Base-by-base conservation (phyloP, 2,888 invertebrate species). In the Polymixis lichenea region DNA sequence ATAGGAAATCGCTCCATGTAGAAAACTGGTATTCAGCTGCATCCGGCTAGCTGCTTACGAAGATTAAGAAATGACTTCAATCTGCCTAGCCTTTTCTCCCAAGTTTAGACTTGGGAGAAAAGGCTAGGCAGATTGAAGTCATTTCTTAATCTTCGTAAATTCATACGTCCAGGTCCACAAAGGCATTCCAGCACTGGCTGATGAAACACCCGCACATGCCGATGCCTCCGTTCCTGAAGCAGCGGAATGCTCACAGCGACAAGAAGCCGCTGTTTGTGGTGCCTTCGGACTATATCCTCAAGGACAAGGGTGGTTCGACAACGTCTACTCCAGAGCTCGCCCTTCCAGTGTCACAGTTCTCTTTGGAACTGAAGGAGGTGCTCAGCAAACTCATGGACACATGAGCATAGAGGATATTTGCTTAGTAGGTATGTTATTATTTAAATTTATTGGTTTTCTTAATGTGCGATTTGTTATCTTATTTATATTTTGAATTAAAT, bases 281-380 rank as follows among this genome's bases (percentile, higher is more conserved):
- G 2, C 96, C 96, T 2, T 96, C 96, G 25, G 96, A 96, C 84
- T 95, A 89, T 62, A 91, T 96, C 7, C 65, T 94, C 0, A 90
- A 87, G 56, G 92, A 93, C 51, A 93, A 86, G 68, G 87, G 78
- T 0, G 87, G 77, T 0, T 77, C 66, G 2, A 15, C 87, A 0
- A 60, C 88, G 3, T 91, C 94, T 0, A 68, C 81, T 0, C 93
- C 94, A 66, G 95, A 95, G 7, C 80, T 96, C 11, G 93, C 94
- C 0, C 86, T 96, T 2, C 96, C 96, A 0, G 93, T 96, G 1
- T 96, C 96, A 0, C 93, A 95, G 81, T 94, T 95, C 81, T 90
- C 93, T 0, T 77, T 96, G 2, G 96, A 96, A 82, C 84, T 96
- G 2, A 96, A 95, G 76, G 94, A 94, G 83, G 95, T 95, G 1